Conservation (phyloP, 23 tunicate genomes). For the Oikopleura dioica region DNA sequence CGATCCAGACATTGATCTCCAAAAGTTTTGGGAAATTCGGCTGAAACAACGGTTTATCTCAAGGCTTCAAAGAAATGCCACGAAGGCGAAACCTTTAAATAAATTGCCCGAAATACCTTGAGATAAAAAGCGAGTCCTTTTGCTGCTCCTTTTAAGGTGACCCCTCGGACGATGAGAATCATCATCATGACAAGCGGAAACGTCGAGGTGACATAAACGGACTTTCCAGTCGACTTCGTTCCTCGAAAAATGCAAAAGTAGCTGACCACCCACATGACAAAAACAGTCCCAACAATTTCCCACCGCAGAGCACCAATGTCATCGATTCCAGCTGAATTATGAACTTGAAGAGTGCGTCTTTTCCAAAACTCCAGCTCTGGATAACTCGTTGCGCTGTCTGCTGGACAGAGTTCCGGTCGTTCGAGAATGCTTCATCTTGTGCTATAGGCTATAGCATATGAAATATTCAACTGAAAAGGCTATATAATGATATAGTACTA, state of each 20-base stretch:
- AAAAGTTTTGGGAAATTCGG: too few relatives aligned
- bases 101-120: too few relatives aligned
- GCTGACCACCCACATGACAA: conserved; percentile 74
- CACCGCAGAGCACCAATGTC: conserved; percentile 55
- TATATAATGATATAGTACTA: too few relatives aligned
- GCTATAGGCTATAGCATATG: too few relatives aligned
- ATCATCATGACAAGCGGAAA: conserved; percentile 21
- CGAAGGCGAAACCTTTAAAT: too few relatives aligned
- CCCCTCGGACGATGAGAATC: conserved; percentile 19
- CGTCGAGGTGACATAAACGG: conserved; percentile 21
- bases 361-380: conserved; percentile 22
- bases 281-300: conserved; percentile 71
- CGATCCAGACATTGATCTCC: too few relatives aligned
- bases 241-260: conserved; percentile 15
- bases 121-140: conserved; percentile 15
- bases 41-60: too few relatives aligned
- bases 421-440: conserved; percentile 10
- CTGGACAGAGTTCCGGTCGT: conserved; percentile 9
- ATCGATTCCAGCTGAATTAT: too few relatives aligned
- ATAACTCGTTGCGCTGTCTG: conserved; percentile 3
- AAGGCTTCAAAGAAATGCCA: too few relatives aligned
- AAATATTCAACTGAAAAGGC: too few relatives aligned
- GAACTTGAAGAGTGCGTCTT: too few relatives aligned
- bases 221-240: conserved; percentile 2
- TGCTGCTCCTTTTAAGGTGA: conserved; percentile 19